Conservation (phyloP, 2,888 invertebrate genomes). For the Acleris laterana region DNA sequence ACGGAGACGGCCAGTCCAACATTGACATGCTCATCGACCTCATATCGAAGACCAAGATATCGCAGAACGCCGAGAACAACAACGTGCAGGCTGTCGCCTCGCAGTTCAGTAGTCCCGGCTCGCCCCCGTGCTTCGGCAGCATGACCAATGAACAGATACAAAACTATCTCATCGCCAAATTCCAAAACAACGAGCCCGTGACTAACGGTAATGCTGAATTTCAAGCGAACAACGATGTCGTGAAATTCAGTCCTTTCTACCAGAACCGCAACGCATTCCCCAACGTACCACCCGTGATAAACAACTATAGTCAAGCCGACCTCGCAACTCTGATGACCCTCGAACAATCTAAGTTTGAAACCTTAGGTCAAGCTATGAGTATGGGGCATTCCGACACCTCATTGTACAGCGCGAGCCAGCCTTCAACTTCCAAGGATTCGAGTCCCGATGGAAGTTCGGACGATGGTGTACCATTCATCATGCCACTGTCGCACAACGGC, state of each 20-base stretch:
- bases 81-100: constrained; percentile 54
- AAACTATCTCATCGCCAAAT: constrained; percentile 69
- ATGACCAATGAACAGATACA: constrained; percentile 76
- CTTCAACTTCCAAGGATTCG: constrained; percentile 79
- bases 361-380: constrained; percentile 68
- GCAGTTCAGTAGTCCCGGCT: constrained; percentile 49
- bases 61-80: constrained; percentile 66
- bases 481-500: constrained; percentile 87
- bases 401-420: constrained; percentile 66
- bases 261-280: constrained; percentile 76
- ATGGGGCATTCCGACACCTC: constrained; percentile 68
- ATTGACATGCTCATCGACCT: constrained; percentile 63
- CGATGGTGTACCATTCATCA: constrained; percentile 85
- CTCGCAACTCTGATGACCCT: constrained; percentile 60
- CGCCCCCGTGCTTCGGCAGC: constrained; percentile 59
- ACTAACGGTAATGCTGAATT: constrained; percentile 50
- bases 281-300: constrained; percentile 68
- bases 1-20: constrained; percentile 56
- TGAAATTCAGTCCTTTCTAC: constrained; percentile 62
- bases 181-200: constrained; percentile 66
- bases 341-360: constrained; percentile 55
- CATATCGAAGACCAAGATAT: constrained; percentile 53
- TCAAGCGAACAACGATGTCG: constrained; percentile 55
- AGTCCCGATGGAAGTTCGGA: constrained; percentile 71
- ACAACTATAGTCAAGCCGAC: constrained; percentile 67